Conservation (phyloP, 2,113 vertebrate genomes). For the Cebus imitator region DNA sequence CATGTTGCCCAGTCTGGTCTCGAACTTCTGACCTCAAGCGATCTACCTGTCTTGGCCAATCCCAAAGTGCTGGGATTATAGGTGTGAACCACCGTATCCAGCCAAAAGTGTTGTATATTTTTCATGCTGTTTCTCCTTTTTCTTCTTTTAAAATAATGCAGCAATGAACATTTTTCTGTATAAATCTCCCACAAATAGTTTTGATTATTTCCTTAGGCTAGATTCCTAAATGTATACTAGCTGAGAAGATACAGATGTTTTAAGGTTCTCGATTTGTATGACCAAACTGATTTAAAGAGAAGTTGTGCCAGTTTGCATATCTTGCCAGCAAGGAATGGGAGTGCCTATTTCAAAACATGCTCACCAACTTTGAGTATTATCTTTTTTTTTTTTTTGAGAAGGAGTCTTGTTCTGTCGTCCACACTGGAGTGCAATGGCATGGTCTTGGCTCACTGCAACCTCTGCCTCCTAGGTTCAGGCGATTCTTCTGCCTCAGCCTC, state of each 20-base stretch:
- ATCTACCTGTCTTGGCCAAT: too few species aligned
- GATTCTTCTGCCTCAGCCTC: too few species aligned
- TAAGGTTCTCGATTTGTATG: neutral
- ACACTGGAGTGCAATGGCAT: too few species aligned
- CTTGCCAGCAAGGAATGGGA: neutral
- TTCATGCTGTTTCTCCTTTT: neutral
- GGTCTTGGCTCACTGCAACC: too few species aligned
- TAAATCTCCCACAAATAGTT: neutral
- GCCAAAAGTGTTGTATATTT: neutral
- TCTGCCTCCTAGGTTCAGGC: too few species aligned
- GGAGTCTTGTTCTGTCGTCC: too few species aligned
- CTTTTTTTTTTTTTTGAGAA: neutral
- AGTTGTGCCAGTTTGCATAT: neutral
- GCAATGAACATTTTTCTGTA: neutral
- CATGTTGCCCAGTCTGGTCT: too few species aligned
- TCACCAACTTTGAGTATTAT: neutral
- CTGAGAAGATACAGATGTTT: neutral
- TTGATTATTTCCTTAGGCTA: neutral
- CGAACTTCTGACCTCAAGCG: too few species aligned
- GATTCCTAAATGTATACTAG: neutral
- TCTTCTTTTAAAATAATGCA: neutral
- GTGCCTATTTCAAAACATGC: neutral
- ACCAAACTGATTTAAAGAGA: slow-evolving; percentile 1
- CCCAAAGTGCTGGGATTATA: too few species aligned
- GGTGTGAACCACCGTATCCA: too few species aligned